phyloP scores from a whole-genome alignment of 2,888 invertebrate species.

The Penaeus monodon region DNA sequence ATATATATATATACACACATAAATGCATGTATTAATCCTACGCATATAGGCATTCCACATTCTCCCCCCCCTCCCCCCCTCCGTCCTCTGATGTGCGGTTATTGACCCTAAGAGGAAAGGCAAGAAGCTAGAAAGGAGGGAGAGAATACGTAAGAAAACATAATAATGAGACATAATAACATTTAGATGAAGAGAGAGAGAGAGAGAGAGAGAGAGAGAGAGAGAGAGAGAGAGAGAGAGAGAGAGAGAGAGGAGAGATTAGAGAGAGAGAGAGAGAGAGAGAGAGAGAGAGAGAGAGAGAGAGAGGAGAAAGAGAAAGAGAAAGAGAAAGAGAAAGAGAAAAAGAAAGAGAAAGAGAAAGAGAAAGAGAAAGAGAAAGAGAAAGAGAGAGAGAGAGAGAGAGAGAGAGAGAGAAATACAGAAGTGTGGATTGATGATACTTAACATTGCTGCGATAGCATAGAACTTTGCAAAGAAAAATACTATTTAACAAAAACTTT shows the following conservation, averaged over 20 bases:
- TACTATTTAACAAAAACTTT: too few relatives aligned
- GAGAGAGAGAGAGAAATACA: not conserved
- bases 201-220: not conserved
- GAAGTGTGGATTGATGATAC: not conserved
- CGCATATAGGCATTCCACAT: too few relatives aligned
- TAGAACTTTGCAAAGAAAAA: too few relatives aligned
- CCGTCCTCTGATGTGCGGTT: not conserved
- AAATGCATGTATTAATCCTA: too few relatives aligned
- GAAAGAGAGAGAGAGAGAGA: constrained; percentile 2
- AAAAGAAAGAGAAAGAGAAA: not conserved
- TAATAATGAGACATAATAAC: not conserved
- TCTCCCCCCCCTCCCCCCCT: too few relatives aligned
- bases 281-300: constrained; percentile 6
- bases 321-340: not conserved
- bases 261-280: constrained; percentile 1
- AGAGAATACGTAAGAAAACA: not conserved
- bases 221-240: not conserved
- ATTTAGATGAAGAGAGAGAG: not conserved
- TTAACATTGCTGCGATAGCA: too few relatives aligned
- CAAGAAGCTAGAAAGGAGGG: not conserved
- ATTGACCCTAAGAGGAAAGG: not conserved
- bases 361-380: not conserved
- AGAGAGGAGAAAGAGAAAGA: not conserved
- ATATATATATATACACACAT: not conserved
- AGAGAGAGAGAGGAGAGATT: not conserved